Base-by-base conservation (phyloP, 2,113 vertebrate species). In the Ifrita kowaldi region DNA sequence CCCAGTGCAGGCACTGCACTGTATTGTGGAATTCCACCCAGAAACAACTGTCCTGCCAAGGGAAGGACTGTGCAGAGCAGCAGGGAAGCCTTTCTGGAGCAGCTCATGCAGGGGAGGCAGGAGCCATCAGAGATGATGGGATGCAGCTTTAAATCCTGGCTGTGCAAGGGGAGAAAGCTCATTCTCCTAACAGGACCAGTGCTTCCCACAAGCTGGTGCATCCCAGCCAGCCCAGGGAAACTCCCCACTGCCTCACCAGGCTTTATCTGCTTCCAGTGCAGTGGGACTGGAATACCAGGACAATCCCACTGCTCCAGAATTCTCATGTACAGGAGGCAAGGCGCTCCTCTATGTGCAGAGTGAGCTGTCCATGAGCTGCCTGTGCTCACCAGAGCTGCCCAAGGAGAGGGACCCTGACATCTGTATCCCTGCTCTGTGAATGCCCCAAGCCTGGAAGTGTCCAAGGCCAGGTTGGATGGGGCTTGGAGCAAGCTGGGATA, bases 161-260 rank as follows among this genome's bases (percentile, higher is more conserved):
- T 84, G 42, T 4, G 8, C 32, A 32, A 1, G 4, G 17, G 52
- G 17, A 55, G 33, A 49, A 57, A 65, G 33, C 10, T 41, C 22
- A 28, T 41, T 65, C 55, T 49, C 3, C 1, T 4, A 7, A 42
- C 0, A 13, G 42, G 18, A 17, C 4, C 65, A 46, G 56, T 11
- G n/a, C 37, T 68, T 64, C 33, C 68, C 59, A 35, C 24, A 24
- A 18, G 24, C 8, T 63, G 49, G 3, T 39, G 47, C 16, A 41
- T 17, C 57, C 35, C 49, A 44, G 8, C 11, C 18, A 39, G 33
- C 26, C 44, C 63, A 76, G 70, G n/a, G 30, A 52, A 70, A 33
- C 30, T 27, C 5, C 41, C 30, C 6, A 21, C 8, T n/a, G n/a
- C 16, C 27, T n/a, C 70, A n/a, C 0, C 0, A 60, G 33, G 35